Percentiles rank a stretch among this genome's conserved stretches.
phyloP scores from a whole-genome alignment of 2,113 vertebrate species.

The Paralichthys olivaceus region DNA sequence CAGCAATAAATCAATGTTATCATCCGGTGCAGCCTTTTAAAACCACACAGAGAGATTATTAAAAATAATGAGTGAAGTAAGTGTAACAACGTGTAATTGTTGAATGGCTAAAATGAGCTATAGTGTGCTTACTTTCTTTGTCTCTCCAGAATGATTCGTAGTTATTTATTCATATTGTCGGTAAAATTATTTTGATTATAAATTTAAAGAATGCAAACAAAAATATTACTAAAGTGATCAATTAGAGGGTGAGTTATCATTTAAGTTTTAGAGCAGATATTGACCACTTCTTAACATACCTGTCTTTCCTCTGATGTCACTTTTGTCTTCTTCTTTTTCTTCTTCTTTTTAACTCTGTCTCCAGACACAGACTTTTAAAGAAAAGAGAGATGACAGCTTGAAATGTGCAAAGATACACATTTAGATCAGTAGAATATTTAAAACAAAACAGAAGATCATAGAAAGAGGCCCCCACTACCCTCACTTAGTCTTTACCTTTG shows the following conservation, averaged over 20 bases:
- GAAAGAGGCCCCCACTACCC: background rate
- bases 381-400: conserved; percentile 4
- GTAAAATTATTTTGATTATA: no score
- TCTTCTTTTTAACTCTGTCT: conserved; percentile 88
- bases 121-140: no score
- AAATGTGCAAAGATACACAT: background rate
- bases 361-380: conserved; percentile 58
- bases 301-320: conserved; percentile 73
- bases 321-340: conserved; percentile 93
- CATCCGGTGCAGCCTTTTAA: conserved; percentile 79
- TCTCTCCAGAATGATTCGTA: no score
- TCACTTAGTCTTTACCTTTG: conserved; percentile 52
- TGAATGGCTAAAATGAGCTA: no score
- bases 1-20: conserved; percentile 90
- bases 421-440: background rate
- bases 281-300: conserved; percentile 72
- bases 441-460: background rate
- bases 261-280: background rate
- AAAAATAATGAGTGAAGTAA: background rate
- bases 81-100: no score
- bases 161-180: no score
- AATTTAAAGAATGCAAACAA: no score
- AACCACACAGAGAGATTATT: conserved; percentile 5
- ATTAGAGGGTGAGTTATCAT: no score
- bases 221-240: no score